phyloP scores from a whole-genome alignment of 2,888 invertebrate species.

The Hemithea aestivaria region DNA sequence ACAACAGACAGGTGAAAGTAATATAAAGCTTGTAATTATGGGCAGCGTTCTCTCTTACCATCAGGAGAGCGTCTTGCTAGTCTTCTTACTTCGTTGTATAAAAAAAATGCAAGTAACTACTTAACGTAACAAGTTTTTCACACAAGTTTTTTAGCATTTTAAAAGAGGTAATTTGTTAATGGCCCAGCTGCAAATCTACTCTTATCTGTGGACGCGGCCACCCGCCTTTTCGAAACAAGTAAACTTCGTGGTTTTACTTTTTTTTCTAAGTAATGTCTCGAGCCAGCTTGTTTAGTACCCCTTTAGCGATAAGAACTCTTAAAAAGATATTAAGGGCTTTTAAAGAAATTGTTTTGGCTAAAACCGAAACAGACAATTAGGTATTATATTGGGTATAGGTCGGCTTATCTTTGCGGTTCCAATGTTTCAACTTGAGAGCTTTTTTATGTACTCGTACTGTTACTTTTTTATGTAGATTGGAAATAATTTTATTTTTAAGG shows the following conservation, averaged over 20 bases:
- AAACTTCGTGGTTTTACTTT: conserved; percentile 60
- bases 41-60: too few species aligned
- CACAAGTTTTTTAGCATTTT: conserved; percentile 30
- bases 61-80: too few species aligned
- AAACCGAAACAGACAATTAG: conserved; percentile 23
- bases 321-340: conserved; percentile 70
- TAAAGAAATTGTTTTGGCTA: conserved; percentile 62
- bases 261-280: conserved; percentile 71
- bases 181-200: conserved; percentile 67
- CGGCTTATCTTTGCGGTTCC: too few species aligned
- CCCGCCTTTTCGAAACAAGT: conserved; percentile 71
- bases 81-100: too few species aligned
- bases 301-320: conserved; percentile 68
- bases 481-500: conserved; percentile 5
- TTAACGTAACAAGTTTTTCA: too few species aligned
- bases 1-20: too few species aligned
- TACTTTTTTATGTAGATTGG: background rate
- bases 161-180: conserved; percentile 71
- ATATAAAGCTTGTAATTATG: too few species aligned
- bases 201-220: conserved; percentile 67
- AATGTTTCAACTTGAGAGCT: too few species aligned
- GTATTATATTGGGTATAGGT: background rate
- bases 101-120: too few species aligned
- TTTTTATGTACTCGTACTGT: too few species aligned
- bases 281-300: conserved; percentile 65